These are phyloP conservation scores for Camponotus pennsylvanicus DNA, from an alignment of 1,140 invertebrate species.

Conservation along the genomic window DNA sequence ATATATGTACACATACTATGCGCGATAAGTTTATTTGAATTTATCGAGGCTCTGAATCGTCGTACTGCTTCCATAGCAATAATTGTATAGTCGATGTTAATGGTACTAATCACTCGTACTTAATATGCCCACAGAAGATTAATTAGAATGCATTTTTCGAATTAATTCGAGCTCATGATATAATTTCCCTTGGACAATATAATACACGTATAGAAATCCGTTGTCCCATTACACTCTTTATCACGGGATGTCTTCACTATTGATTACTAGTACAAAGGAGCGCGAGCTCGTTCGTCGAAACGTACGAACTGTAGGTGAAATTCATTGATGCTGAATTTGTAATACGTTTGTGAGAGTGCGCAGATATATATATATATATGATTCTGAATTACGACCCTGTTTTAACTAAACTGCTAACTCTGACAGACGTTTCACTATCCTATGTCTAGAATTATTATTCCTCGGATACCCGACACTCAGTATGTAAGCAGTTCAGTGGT, in stretches of 20 bases:
- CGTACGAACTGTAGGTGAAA: constrained; percentile 48
- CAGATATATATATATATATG: constrained; percentile 31
- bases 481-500: constrained; percentile 47
- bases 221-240: constrained; percentile 65
- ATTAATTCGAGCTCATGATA: constrained; percentile 80
- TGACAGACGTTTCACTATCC: constrained; percentile 62
- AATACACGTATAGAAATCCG: constrained; percentile 65
- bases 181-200: constrained; percentile 82
- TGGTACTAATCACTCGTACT: constrained; percentile 80
- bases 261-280: constrained; percentile 62
- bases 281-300: constrained; percentile 38
- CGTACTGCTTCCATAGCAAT: constrained; percentile 85
- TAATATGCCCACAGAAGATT: constrained; percentile 67
- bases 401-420: constrained; percentile 58
- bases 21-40: constrained; percentile 79
- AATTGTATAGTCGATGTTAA: constrained; percentile 85
- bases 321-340: constrained; percentile 57
- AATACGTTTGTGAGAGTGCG: constrained; percentile 53
- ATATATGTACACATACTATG: neutral
- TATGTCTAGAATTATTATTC: constrained; percentile 64
- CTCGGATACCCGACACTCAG: constrained; percentile 55
- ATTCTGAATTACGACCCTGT: constrained; percentile 28
- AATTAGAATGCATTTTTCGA: constrained; percentile 79
- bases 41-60: constrained; percentile 80
- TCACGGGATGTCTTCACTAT: constrained; percentile 66